Conservation (phyloP, 2,113 vertebrate species). For the Camelus bactrianus region DNA sequence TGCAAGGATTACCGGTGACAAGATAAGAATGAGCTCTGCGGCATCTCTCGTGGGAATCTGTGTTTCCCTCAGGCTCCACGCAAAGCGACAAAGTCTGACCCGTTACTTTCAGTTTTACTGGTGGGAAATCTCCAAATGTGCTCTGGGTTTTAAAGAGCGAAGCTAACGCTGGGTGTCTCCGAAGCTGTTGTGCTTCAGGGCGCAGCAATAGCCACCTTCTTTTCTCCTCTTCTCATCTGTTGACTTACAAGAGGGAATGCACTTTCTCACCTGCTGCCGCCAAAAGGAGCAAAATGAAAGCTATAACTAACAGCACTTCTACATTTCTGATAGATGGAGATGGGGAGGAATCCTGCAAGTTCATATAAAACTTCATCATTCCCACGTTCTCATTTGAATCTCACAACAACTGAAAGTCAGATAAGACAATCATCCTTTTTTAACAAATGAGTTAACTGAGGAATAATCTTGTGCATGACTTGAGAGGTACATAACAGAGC, state of each 20-base stretch:
- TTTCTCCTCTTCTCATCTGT: neutral
- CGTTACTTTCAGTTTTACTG: neutral
- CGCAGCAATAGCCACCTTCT: neutral
- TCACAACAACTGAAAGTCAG: neutral
- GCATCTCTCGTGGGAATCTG: neutral
- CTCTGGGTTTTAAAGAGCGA: conserved; percentile 17
- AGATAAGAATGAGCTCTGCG: neutral
- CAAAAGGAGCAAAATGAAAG: neutral
- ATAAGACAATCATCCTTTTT: neutral
- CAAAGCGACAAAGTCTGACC: neutral
- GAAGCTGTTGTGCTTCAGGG: neutral
- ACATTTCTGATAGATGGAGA: neutral
- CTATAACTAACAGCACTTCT: neutral
- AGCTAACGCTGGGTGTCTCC: neutral
- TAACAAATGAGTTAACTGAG: neutral
- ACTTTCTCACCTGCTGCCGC: neutral
- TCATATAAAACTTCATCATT: neutral
- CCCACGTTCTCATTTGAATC: neutral
- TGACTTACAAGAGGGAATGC: neutral
- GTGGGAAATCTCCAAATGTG: conserved; percentile 17
- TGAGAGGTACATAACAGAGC: neutral
- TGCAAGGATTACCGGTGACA: neutral
- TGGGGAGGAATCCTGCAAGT: neutral
- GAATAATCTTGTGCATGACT: neutral
- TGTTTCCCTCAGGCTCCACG: neutral